Percentiles rank a stretch among this genome's conserved stretches.
Evolutionary conservation across 1,140 invertebrate genomes (phyloP).

Genomic region (Halictus rubicundus): DNA sequence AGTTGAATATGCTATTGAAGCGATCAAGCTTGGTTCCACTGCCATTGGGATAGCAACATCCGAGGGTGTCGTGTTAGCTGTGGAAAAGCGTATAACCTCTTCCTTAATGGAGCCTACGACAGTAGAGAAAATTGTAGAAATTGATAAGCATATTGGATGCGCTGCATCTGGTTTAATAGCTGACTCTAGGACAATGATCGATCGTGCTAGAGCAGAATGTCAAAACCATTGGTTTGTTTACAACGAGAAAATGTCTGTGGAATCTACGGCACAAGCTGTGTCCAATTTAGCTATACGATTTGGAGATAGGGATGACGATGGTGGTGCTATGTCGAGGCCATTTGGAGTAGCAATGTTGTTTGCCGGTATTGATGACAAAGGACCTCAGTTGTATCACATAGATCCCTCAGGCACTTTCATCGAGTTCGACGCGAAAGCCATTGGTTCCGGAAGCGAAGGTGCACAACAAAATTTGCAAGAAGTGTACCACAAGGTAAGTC

Average conservation of each 20-base stretch:
- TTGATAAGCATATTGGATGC: conserved; percentile 98
- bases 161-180: conserved; percentile 99
- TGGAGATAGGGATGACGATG: conserved; percentile 97
- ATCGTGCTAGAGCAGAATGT: conserved; percentile 96
- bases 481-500: conserved; percentile 89
- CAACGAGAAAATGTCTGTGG: conserved; percentile 97
- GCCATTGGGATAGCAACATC: conserved; percentile 98
- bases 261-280: conserved; percentile 98
- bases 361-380: conserved; percentile 92
- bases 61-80: conserved; percentile 97
- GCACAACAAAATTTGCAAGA: conserved; percentile 98
- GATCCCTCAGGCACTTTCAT: conserved; percentile 99
- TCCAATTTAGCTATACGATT: conserved; percentile 99
- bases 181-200: conserved; percentile 97
- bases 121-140: conserved; percentile 98
- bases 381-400: conserved; percentile 96
- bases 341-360: conserved; percentile 98
- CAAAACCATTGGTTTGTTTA: conserved; percentile 99
- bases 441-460: conserved; percentile 99
- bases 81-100: conserved; percentile 98
- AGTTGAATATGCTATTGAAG: conserved; percentile 99
- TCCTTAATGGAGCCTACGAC: conserved; percentile 97
- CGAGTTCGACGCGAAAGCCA: conserved; percentile 98
- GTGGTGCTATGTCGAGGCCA: conserved; percentile 98
- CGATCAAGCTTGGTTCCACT: conserved; percentile 99